These are phyloP conservation scores for Poecilia latipinna DNA, from an alignment of 2,113 vertebrate genomes.

Conservation along the genomic window DNA sequence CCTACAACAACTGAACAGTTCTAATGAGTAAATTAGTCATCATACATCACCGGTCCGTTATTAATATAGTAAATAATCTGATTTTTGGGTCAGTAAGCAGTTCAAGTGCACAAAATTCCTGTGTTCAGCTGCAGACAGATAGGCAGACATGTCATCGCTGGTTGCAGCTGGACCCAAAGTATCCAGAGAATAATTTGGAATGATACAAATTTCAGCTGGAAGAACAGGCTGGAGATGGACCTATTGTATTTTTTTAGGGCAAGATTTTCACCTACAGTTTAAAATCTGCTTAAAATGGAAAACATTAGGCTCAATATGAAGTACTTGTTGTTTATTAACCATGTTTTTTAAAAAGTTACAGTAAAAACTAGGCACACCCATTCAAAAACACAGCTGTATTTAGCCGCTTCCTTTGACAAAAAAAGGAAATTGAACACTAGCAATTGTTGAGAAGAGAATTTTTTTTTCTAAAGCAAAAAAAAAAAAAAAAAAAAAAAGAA, in stretches of 20 bases:
- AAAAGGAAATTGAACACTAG: too few relatives aligned
- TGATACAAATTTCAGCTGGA: background rate
- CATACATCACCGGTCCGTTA: background rate
- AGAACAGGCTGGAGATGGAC: too few relatives aligned
- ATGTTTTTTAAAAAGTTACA: background rate
- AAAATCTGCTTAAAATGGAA: background rate
- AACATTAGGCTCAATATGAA: background rate
- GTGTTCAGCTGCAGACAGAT: background rate
- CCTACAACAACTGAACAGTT: background rate
- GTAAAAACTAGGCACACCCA: background rate
- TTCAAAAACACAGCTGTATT: background rate
- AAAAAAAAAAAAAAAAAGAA: background rate
- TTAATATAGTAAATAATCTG: background rate
- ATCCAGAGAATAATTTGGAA: background rate
- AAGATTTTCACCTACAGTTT: background rate
- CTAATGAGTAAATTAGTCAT: background rate
- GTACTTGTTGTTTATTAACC: background rate
- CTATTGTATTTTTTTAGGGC: too few relatives aligned
- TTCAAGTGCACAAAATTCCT: background rate
- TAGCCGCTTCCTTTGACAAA: background rate
- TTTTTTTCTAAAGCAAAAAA: too few relatives aligned
- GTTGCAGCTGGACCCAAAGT: too few relatives aligned
- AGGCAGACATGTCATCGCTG: background rate
- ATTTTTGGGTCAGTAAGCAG: conserved; percentile 11
- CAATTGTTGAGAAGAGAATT: too few relatives aligned